Evolutionary conservation across 2,797 vertebrate species (phyloP), one percentile per base, ranked within the genome.

Genomic region (Microhierax caerulescens): DNA sequence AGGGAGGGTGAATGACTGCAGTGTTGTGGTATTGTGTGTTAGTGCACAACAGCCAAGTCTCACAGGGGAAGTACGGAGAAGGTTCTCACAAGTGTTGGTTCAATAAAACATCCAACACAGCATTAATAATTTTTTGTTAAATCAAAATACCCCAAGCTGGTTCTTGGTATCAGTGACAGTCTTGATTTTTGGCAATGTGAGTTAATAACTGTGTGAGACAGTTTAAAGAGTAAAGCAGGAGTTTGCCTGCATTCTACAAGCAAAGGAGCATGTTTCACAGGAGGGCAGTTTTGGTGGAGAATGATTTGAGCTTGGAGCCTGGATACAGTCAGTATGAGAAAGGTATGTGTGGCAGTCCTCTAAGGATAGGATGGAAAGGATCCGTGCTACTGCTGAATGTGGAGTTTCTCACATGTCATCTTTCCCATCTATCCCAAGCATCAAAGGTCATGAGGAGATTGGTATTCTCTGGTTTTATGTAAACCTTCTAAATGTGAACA

Each of bases 41-140:
- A 84, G 91, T 80, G 88, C 70, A 63, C 77, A 91, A 79, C 82
- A 93, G 36, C 77, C 67, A 79, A 50, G 53, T 64, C 53, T 82
- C 60, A 27, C 20, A n/a, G 63, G 67, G 80, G 77, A 73, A 92
- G 77, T 30, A 36, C 0, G 11, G 85, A 60, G 34, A 82, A 94
- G 57, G 70, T 86, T 75, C 41, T 91, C 45, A 13, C 20, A 73
- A 39, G 22, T 69, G 65, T 75, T 88, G 61, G 57, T 88, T 96
- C 94, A 95, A 56, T 93, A 85, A 93, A 88, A 45, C 75, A 72
- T 88, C 89, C 82, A 76, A 67, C 79, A 61, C 53, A 60, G 57
- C 43, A 75, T 28, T 45, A 54, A 59, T 59, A 50, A 57, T 67
- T 57, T 85, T 59, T 75, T 73, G 22, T 89, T 81, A 54, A 75